Percentiles rank a stretch among this genome's conserved stretches.
These are phyloP conservation scores for Dasyornis broadbenti DNA, from an alignment of 2,113 vertebrate species.

Conservation along the genomic window DNA sequence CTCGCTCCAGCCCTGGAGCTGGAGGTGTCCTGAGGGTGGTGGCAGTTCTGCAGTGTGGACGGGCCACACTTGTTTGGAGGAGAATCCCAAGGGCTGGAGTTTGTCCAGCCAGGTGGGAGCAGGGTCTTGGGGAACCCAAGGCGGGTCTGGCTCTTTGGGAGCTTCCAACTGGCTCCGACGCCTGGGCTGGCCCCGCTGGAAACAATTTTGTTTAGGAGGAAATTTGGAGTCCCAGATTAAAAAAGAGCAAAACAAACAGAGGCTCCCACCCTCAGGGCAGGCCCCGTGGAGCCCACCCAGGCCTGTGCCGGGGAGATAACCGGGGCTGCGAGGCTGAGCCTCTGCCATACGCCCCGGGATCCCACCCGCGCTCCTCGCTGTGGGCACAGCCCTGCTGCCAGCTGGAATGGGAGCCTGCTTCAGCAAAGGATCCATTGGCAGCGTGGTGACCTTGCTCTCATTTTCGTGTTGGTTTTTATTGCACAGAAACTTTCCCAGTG, in stretches of 20 bases:
- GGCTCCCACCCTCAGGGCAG: fast-evolving
- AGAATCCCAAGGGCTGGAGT: not conserved
- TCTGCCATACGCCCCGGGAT: fast-evolving
- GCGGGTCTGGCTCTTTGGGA: not conserved
- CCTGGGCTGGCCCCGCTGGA: fast-evolving
- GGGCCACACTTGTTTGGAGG: not conserved
- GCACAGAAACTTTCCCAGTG: not conserved
- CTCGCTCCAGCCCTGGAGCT: fast-evolving
- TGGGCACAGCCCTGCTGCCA: not conserved
- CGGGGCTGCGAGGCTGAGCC: not conserved
- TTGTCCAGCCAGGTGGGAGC: not conserved
- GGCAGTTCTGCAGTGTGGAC: not conserved
- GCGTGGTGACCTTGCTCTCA: not conserved
- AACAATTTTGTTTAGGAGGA: not conserved
- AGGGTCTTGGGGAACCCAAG: fast-evolving
- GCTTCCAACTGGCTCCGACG: fast-evolving
- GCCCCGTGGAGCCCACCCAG: not conserved
- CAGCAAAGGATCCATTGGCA: not conserved
- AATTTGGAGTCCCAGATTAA: not conserved
- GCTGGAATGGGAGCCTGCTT: not conserved
- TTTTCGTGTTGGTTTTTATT: not conserved
- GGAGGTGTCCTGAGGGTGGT: not conserved
- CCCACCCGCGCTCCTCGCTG: fast-evolving
- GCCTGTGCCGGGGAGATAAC: not conserved
- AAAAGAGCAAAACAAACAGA: not conserved